These are phyloP conservation scores for Morone saxatilis DNA, from an alignment of 2,113 vertebrate species.

Conservation along the genomic window DNA sequence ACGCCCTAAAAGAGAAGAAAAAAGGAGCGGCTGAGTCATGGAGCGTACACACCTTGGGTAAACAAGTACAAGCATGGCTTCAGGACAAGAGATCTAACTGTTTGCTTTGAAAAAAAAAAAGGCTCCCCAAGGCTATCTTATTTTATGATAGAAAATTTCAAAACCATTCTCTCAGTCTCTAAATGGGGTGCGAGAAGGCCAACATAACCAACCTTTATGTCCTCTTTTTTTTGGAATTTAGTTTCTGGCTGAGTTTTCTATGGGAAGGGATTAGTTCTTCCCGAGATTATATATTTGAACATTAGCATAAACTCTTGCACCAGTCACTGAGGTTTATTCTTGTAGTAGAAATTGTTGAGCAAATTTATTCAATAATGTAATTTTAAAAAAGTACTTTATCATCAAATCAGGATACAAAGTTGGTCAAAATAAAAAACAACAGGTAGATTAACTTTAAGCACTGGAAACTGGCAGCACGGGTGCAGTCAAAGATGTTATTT, in stretches of 20 bases:
- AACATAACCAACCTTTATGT: background rate
- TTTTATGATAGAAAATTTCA: conserved; percentile 31
- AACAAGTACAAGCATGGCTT: conserved; percentile 63
- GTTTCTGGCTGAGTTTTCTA: conserved; percentile 1
- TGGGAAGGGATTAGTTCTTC: background rate
- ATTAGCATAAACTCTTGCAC: background rate
- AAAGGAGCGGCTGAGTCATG: conserved; percentile 65
- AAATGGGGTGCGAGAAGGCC: background rate
- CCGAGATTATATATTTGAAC: background rate
- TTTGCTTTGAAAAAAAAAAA: conserved; percentile 42
- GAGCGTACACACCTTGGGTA: conserved; percentile 62
- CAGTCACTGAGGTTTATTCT: background rate
- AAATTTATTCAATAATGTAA: background rate
- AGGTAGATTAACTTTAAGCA: too few relatives aligned
- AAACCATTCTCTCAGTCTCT: background rate
- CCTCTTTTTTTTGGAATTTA: background rate
- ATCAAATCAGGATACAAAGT: background rate
- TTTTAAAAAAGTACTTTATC: background rate
- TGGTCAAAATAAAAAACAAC: background rate
- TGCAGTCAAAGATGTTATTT: too few relatives aligned
- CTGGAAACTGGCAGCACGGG: too few relatives aligned
- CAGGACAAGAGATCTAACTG: conserved; percentile 35
- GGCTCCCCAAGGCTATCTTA: conserved; percentile 13
- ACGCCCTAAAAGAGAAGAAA: conserved; percentile 89
- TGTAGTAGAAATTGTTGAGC: too few relatives aligned